These are phyloP conservation scores for Antheraea mylitta DNA, from an alignment of 1,140 invertebrate genomes.

Conservation along the genomic window DNA sequence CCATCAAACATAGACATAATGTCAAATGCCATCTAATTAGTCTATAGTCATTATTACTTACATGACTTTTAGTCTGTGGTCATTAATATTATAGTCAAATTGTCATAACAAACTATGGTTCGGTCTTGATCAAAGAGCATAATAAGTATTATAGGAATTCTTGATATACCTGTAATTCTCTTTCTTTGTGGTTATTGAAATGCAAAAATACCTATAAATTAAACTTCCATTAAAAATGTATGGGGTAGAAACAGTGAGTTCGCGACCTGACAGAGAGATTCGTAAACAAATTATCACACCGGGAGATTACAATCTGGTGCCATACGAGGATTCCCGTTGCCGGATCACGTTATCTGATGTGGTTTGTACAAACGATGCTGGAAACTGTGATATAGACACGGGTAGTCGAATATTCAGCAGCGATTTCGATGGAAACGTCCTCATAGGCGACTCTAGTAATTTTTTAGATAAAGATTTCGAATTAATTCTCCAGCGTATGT, in stretches of 20 bases:
- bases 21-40: too few species aligned
- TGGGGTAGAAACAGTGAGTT: constrained; percentile 42
- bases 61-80: too few species aligned
- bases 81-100: too few species aligned
- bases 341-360: constrained; percentile 49
- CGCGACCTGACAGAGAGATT: constrained; percentile 63
- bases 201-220: too few species aligned
- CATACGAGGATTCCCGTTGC: constrained; percentile 68
- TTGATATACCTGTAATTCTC: too few species aligned
- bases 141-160: too few species aligned
- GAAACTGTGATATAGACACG: constrained; percentile 45
- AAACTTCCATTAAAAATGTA: constrained; percentile 27
- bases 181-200: too few species aligned
- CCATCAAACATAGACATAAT: too few species aligned
- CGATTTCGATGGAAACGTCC: constrained; percentile 57
- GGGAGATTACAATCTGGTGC: constrained; percentile 59
- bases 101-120: too few species aligned
- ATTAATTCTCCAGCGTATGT: constrained; percentile 63
- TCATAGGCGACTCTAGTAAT: constrained; percentile 59
- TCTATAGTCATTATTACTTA: too few species aligned
- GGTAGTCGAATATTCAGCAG: constrained; percentile 52
- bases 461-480: constrained; percentile 67
- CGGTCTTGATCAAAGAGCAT: too few species aligned
- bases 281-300: constrained; percentile 51
- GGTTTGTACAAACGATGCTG: constrained; percentile 34